Evolutionary conservation across 2,888 invertebrate genomes (phyloP), one percentile per base, ranked within the genome.

Genomic region (Tryphoninae sp.): DNA sequence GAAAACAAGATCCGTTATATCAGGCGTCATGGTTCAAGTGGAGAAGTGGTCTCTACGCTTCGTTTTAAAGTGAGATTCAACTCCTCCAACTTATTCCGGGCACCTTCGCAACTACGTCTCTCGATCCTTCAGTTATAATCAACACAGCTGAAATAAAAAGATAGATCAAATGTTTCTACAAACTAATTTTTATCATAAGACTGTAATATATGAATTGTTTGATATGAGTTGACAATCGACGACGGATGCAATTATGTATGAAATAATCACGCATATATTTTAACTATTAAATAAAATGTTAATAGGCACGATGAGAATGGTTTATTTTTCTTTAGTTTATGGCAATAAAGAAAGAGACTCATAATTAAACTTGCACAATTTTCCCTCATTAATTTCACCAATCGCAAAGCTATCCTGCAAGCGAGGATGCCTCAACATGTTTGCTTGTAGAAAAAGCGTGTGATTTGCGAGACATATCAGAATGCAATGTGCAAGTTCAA

Each of bases 31-130:
- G 92, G 91, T 91, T 90, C 93, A 94, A 94, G 94, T 94, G 94
- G 94, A 94, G 94, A 92, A 94, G 94, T 94, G 92, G 94, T 94
- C 93, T 94, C 94, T 93, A 93, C 94, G 94, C 94, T 94, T 93
- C 92, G 92, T 90, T 86, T 91, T 88, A 90, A 93, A 95, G 94
- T 95, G 95, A 95, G 95, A 95, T 95, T 95, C 95, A 94, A 95
- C 95, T 95, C 94, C 95, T 95, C 95, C 95, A 95, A 95, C 95
- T 95, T 94, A 94, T 93, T 93, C 93, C 93, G 91, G 87, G 84
- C 86, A 81, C 86, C 89, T 86, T 81, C 77, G 49, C 81, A 68
- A 77, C 84, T 61, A 45, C 65, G 22, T 71, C 42, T 82, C 78
- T 79, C 79, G 75, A 84, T 65, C 7, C 68, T 77, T 76, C 74